phyloP scores from a whole-genome alignment of 2,888 invertebrate genomes.

The Euzophera pinguis region DNA sequence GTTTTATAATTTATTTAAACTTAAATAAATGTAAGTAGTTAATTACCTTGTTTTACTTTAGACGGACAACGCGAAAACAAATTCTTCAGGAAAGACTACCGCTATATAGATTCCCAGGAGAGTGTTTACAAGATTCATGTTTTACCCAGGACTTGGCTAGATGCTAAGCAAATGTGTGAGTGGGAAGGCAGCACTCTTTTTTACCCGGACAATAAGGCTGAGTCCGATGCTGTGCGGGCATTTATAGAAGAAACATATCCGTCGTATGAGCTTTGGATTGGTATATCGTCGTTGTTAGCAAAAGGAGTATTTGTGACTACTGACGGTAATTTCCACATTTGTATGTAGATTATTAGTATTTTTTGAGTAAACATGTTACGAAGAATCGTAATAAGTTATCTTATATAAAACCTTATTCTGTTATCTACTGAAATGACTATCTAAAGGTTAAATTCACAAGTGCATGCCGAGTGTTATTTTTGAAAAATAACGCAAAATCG shows the following conservation, averaged over 20 bases:
- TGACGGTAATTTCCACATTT: constrained; percentile 27
- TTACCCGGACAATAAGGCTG: constrained; percentile 46
- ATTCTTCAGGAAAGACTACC: constrained; percentile 59
- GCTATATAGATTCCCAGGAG: constrained; percentile 35
- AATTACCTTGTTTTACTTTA: constrained; percentile 28
- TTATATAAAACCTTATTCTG: too few relatives aligned
- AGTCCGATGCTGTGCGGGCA: constrained; percentile 36
- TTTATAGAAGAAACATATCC: constrained; percentile 28
- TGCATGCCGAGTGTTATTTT: too few relatives aligned
- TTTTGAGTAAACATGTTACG: too few relatives aligned
- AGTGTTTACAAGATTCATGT: constrained; percentile 62
- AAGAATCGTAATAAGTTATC: too few relatives aligned
- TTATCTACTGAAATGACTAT: too few relatives aligned
- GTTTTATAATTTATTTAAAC: too few relatives aligned
- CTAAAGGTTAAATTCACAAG: too few relatives aligned
- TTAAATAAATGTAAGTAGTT: too few relatives aligned
- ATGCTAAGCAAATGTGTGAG: constrained; percentile 46
- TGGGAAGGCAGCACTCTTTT: constrained; percentile 51
- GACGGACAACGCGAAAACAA: constrained; percentile 43
- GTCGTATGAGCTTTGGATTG: constrained; percentile 37
- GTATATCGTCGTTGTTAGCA: constrained; percentile 41
- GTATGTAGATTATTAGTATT: too few relatives aligned
- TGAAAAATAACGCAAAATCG: too few relatives aligned
- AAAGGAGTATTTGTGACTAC: constrained; percentile 50
- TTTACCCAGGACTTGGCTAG: constrained; percentile 41